Base-by-base conservation (phyloP, 2,113 vertebrate genomes). In the Calidris pugnax region DNA sequence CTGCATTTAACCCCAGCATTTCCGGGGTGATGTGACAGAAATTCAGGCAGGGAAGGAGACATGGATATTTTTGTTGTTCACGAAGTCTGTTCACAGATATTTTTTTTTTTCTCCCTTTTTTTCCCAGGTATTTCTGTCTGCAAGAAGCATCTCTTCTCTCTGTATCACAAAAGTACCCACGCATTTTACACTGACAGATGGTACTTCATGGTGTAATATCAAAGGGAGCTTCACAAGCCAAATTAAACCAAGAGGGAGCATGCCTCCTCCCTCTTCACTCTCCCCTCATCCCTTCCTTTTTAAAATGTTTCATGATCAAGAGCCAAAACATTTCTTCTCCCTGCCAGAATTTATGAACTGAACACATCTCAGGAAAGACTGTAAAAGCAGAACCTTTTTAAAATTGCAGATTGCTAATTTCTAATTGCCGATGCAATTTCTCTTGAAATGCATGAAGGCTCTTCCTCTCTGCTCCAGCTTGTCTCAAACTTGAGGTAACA, bases 241-340 rank as follows among this genome's bases (percentile, higher is more conserved):
- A 93, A 87, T 63, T 88, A 83, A 94, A 91, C 85, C 75, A 90
- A 91, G 85, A 76, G 90, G 59, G 90, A 95, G 63, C 87, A 80
- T 71, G 59, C 63, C 67, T 95, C 63, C 78, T 95, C 78, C 41
- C 74, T 94, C 66, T 69, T 93, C n/a, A 35, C 91, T 85, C 83
- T 86, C 41, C 37, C 80, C 55, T 90, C 84, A 89, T 57, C 81
- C 69, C 67, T 85, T 95, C 51, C 48, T 94, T 87, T 91, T 76
- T 43, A 74, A 96, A 94, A 88, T 48, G 63, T n/a, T 72, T 95
- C 75, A 95, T 84, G 90, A 95, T 96, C 95, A 95, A 95, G 92
- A 96, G 93, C 95, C 92, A 96, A 96, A 97, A 88, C 75, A 85
- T 80, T 95, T 96, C 93, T 88, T 95, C 85, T 92, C 79, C 85